These are phyloP conservation scores for Anguilla rostrata DNA, from an alignment of 2,113 vertebrate species.

Conservation along the genomic window DNA sequence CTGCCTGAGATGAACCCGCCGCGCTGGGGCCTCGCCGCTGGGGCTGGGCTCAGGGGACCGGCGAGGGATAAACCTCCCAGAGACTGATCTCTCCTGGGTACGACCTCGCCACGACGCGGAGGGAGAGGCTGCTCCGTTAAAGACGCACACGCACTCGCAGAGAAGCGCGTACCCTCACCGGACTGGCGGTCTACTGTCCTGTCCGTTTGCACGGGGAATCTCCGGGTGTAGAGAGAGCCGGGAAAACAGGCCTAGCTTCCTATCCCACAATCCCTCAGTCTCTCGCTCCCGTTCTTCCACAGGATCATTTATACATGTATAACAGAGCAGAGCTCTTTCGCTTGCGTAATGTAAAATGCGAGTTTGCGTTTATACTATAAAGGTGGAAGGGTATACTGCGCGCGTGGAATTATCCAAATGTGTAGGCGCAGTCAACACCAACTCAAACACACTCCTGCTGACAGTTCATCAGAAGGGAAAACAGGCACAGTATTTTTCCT, in stretches of 20 bases:
- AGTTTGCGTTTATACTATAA: not conserved
- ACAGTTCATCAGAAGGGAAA: not conserved
- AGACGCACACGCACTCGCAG: not conserved
- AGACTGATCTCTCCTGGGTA: not conserved
- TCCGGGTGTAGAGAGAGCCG: not conserved
- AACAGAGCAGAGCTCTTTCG: not conserved
- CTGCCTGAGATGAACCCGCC: constrained; percentile 15
- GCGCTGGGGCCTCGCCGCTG: not conserved
- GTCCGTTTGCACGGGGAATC: not conserved
- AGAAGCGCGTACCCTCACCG: not conserved
- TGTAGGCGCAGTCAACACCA: not conserved
- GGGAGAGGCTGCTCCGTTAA: not conserved
- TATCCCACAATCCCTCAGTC: not conserved
- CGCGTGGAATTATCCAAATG: not conserved
- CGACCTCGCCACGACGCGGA: not conserved
- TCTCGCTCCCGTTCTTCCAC: not conserved
- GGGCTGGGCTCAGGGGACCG: not conserved
- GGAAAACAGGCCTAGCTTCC: constrained; percentile 22
- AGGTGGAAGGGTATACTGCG: not conserved
- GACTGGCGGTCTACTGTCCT: not conserved
- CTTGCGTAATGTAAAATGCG: not conserved
- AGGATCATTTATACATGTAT: not conserved
- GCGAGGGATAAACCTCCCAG: not conserved
- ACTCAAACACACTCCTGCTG: not conserved
- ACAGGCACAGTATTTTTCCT: not conserved